Evolutionary conservation across 2,113 vertebrate species (phyloP).

Genomic region (Calypte anna): DNA sequence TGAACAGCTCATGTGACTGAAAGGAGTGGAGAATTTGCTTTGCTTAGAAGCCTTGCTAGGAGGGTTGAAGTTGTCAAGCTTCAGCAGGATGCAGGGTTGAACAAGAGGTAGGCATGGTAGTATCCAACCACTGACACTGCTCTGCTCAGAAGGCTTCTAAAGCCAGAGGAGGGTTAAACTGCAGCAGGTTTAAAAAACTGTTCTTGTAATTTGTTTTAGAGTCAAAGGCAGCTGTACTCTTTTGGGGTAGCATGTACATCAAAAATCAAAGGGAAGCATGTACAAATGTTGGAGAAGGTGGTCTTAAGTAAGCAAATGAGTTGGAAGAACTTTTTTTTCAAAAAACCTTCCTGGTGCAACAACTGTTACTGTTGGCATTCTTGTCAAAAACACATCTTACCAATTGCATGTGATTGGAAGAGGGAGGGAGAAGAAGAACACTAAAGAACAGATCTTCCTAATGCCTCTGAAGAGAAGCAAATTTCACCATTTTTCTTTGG

Average conservation of each 20-base stretch:
- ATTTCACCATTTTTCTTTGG: background rate
- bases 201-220: background rate
- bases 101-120: background rate
- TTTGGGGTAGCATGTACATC: background rate
- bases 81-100: background rate
- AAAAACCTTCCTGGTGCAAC: background rate
- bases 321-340: background rate
- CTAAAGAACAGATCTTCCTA: background rate
- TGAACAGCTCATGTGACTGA: background rate
- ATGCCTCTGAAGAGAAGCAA: background rate
- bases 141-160: background rate
- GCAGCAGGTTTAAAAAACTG: background rate
- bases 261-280: background rate
- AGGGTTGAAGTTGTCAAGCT: background rate
- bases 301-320: background rate
- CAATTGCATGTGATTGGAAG: background rate
- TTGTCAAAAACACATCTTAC: background rate
- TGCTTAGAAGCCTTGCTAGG: background rate
- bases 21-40: background rate
- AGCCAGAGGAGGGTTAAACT: background rate
- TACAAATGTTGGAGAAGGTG: background rate
- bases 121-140: fast-evolving
- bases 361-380: background rate
- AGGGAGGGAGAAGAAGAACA: background rate
- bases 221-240: background rate